These are phyloP conservation scores for Melangyna quadrimaculata DNA, from an alignment of 2,888 invertebrate species.

Conservation along the genomic window DNA sequence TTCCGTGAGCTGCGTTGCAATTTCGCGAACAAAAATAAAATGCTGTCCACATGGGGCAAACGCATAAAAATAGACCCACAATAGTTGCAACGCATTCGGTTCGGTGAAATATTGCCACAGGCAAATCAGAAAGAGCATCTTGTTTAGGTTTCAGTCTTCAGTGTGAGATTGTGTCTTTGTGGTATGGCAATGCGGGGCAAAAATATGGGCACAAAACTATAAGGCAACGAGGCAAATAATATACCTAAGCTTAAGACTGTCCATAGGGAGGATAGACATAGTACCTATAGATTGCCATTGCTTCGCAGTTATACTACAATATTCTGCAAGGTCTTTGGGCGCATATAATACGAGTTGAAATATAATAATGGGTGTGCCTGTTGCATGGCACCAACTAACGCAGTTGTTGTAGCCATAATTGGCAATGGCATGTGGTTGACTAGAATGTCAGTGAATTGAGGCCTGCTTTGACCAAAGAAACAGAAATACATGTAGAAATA, in stretches of 20 bases:
- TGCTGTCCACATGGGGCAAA: constrained; percentile 43
- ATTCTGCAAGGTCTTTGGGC: constrained; percentile 58
- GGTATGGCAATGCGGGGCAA: not conserved
- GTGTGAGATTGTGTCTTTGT: not conserved
- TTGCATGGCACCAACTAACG: constrained; percentile 25
- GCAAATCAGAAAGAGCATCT: constrained; percentile 65
- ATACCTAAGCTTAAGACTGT: not conserved
- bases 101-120: constrained; percentile 63
- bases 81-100: constrained; percentile 44
- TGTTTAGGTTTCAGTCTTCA: constrained; percentile 25
- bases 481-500: not conserved
- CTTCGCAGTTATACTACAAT: constrained; percentile 10
- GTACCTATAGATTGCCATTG: not conserved
- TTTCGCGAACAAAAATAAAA: constrained; percentile 43
- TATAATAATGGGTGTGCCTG: constrained; percentile 52
- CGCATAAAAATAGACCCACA: constrained; percentile 52
- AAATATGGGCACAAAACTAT: constrained; percentile 19
- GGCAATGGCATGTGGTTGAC: constrained; percentile 59
- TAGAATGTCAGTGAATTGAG: constrained; percentile 48
- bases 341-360: not conserved
- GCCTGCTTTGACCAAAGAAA: constrained; percentile 16
- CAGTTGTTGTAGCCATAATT: constrained; percentile 50
- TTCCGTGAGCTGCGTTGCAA: constrained; percentile 12
- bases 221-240: not conserved
- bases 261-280: constrained; percentile 8